phyloP scores from a whole-genome alignment of 2,113 vertebrate genomes.

The Elaphurus davidianus region DNA sequence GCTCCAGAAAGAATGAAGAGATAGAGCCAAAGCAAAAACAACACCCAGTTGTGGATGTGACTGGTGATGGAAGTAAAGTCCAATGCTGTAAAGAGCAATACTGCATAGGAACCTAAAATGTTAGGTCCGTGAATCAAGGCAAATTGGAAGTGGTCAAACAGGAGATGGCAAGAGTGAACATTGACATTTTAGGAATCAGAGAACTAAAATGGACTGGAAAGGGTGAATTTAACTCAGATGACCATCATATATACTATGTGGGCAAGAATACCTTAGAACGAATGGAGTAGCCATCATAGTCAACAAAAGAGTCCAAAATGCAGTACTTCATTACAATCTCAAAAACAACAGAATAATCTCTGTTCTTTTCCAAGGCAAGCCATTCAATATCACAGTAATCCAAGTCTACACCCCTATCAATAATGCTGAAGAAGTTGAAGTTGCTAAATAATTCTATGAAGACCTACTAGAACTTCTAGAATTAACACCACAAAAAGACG shows the following conservation, averaged over 20 bases:
- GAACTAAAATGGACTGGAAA: neutral
- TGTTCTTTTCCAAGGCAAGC: neutral
- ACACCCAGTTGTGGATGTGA: neutral
- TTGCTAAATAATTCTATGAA: neutral
- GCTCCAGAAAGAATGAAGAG: too few relatives aligned
- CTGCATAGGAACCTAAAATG: neutral
- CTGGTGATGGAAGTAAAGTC: neutral
- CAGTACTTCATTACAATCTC: neutral
- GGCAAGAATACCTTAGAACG: neutral
- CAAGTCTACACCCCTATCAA: neutral
- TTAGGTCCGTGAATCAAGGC: neutral
- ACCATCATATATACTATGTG: neutral
- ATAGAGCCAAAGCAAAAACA: neutral
- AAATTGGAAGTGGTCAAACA: neutral
- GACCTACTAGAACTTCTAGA: neutral
- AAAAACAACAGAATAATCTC: neutral
- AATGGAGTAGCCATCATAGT: neutral
- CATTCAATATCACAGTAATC: neutral
- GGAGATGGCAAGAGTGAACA: neutral
- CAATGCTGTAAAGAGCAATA: neutral
- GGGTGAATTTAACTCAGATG: neutral
- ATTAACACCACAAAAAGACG: neutral
- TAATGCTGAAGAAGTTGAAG: neutral
- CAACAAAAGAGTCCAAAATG: neutral
- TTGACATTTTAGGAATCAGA: neutral